Conservation (phyloP, 1,140 invertebrate genomes). For the Atta cephalotes region DNA sequence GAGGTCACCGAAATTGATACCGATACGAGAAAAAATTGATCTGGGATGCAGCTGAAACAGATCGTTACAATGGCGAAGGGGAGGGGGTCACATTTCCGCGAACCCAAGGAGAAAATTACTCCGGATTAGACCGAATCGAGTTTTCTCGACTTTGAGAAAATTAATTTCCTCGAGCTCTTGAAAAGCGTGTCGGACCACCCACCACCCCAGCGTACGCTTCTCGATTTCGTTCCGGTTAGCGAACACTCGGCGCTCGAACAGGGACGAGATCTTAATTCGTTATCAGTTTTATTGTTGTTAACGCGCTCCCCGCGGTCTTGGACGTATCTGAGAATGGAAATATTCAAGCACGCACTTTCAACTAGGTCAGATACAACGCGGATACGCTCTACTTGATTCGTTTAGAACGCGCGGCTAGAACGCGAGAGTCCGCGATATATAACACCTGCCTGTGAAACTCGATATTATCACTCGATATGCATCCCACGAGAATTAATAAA, state of each 20-base stretch:
- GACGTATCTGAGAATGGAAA: not conserved
- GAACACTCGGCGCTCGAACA: no score
- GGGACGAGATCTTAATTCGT: slow-evolving; percentile 1
- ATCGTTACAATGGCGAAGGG: not conserved
- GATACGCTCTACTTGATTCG: slow-evolving; percentile 33
- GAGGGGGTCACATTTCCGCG: not conserved
- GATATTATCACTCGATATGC: slow-evolving; percentile 6
- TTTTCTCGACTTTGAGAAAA: slow-evolving; percentile 16
- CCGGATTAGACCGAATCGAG: slow-evolving; percentile 7
- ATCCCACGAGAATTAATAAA: not conserved
- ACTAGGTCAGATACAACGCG: slow-evolving; percentile 37
- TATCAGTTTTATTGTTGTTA: slow-evolving; percentile 9
- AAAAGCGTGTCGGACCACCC: slow-evolving; percentile 3
- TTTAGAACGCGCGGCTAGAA: slow-evolving; percentile 16
- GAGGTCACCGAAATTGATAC: not conserved
- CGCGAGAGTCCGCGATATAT: not conserved
- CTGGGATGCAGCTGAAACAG: not conserved
- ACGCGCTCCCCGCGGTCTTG: not conserved
- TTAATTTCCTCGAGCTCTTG: slow-evolving; percentile 9
- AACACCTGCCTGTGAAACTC: not conserved
- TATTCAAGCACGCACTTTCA: slow-evolving; percentile 34
- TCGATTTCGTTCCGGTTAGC: not conserved
- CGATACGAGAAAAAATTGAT: not conserved
- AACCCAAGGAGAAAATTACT: not conserved
- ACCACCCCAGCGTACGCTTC: not conserved